Evolutionary conservation across 2,888 invertebrate genomes (phyloP), one percentile per base, ranked within the genome.

Genomic region (Agrochola macilenta): DNA sequence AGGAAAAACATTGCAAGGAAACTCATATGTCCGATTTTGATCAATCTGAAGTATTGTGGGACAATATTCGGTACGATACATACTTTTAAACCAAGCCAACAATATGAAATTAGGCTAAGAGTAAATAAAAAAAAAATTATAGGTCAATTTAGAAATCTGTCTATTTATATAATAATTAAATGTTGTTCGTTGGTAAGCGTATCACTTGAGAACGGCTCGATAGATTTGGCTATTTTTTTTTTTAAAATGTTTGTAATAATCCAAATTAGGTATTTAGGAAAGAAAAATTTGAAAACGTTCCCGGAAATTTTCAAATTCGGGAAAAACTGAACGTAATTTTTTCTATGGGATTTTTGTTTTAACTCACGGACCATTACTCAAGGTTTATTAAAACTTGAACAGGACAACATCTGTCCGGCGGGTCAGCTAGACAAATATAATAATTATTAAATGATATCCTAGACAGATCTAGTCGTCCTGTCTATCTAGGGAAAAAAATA

Each of bases 1-100:
- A 81, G 26, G 82, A 71, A 85, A 85, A 82, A 85, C 82, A 85
- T 58, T 49, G 58, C 52, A 61, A 85, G 78, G 82, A 78, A 78
- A 82, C 78, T 71, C 86, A 11, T 14, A 57, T 81, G 46, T 58
- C 66, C 3, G 43, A 74, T 74, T 71, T 65, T 64, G 49, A 69
- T 30, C 20, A 58, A 46, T 57, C 23, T 58, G 52, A 64, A 63
- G 35, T 60, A 39, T 35, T 71, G 60, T 57, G 52, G 26, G 26
- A 64, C 26, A n/a, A 1, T 39, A n/a, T 65, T 69, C n/a, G 11
- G 46, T 58, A 23, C 26, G 39, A 46, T 23, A 20, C 12, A 46
- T 43, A 20, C 12, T 39, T 43, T 39, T 8, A 39, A 12, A 79
- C 30, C 30, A 52, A n/a, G 1, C 3, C 26, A 57, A 49, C 17